These are phyloP conservation scores for Drosophila kanekoi DNA, from an alignment of 2,888 invertebrate genomes.

Conservation along the genomic window DNA sequence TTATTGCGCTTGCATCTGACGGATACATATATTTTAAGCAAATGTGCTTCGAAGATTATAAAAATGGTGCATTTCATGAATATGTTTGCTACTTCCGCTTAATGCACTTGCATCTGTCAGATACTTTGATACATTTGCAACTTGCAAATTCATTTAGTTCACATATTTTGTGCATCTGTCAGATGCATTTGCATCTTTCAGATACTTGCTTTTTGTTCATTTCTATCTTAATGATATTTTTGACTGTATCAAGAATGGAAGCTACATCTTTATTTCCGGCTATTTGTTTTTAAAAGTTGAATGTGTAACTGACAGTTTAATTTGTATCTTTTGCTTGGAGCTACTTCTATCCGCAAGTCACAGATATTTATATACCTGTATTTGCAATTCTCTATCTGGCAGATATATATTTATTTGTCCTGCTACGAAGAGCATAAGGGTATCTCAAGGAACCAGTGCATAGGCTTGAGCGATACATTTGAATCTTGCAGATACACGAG, in stretches of 20 bases:
- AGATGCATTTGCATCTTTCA: constrained; percentile 3
- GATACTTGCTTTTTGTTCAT: background rate
- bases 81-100: background rate
- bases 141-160: background rate
- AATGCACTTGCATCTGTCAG: background rate
- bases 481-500: background rate
- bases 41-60: too few relatives aligned
- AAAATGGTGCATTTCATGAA: too few relatives aligned
- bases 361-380: too few relatives aligned
- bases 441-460: background rate
- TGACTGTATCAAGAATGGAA: background rate
- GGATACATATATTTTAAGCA: background rate
- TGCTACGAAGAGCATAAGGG: background rate
- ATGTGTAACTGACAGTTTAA: too few relatives aligned
- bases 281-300: too few relatives aligned
- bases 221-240: background rate
- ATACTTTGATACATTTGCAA: background rate
- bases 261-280: too few relatives aligned
- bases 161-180: background rate
- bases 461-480: background rate
- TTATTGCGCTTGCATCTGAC: background rate
- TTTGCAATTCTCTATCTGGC: background rate
- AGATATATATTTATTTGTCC: background rate
- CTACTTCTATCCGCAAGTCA: too few relatives aligned
- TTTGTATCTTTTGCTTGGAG: background rate